These are phyloP conservation scores for Syritta pipiens DNA, from an alignment of 2,888 invertebrate species.

Conservation along the genomic window DNA sequence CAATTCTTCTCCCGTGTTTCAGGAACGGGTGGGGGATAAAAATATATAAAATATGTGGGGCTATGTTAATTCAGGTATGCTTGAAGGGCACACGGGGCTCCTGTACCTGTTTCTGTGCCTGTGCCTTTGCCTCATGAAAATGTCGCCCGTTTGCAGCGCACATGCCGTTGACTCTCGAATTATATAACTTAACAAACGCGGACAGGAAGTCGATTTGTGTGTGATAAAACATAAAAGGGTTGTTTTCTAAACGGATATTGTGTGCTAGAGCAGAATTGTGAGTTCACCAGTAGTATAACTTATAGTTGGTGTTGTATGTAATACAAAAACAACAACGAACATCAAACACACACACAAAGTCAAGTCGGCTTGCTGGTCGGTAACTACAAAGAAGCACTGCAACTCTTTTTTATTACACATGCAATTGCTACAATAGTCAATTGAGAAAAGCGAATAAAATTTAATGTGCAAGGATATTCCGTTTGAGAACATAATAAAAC, in stretches of 20 bases:
- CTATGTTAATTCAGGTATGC: constrained; percentile 59
- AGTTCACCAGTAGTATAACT: constrained; percentile 29
- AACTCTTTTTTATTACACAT: constrained; percentile 67
- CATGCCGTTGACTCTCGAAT: constrained; percentile 47
- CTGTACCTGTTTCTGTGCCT: too few relatives aligned
- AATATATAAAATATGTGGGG: constrained; percentile 47
- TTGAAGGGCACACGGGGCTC: too few relatives aligned
- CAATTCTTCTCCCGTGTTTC: constrained; percentile 60
- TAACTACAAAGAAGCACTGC: constrained; percentile 66
- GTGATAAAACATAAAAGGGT: constrained; percentile 66
- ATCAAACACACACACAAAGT: background rate
- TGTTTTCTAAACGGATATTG: constrained; percentile 68
- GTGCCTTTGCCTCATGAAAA: constrained; percentile 18
- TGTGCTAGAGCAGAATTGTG: constrained; percentile 40
- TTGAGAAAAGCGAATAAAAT: constrained; percentile 68
- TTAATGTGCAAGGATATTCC: constrained; percentile 69
- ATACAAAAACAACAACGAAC: constrained; percentile 21
- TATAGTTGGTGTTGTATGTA: constrained; percentile 29
- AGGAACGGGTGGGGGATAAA: constrained; percentile 15
- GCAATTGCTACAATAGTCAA: constrained; percentile 69
- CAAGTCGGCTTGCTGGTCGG: constrained; percentile 45
- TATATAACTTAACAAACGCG: constrained; percentile 61
- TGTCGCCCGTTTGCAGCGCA: constrained; percentile 23
- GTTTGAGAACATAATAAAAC: constrained; percentile 69
- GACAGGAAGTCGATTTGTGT: constrained; percentile 69